Conservation (phyloP, 1,140 invertebrate genomes). For the Ditylenchus dipsaci region DNA sequence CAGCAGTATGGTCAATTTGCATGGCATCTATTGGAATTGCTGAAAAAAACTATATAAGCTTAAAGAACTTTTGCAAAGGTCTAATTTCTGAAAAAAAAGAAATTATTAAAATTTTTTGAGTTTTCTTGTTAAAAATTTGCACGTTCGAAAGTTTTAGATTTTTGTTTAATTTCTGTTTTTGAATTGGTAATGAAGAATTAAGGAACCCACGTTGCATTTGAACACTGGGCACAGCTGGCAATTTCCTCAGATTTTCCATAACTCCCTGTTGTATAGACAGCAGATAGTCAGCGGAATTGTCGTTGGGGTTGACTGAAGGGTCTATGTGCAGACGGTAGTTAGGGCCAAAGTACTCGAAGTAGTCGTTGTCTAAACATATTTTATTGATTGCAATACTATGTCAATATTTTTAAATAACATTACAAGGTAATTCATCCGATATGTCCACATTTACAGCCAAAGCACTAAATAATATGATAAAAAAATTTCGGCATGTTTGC, state of each 20-base stretch:
- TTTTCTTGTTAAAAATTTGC: too few relatives aligned
- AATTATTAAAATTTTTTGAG: too few relatives aligned
- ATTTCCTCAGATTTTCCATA: constrained; percentile 95
- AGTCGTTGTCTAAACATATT: constrained; percentile 72
- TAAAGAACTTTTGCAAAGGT: not conserved
- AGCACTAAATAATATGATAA: constrained; percentile 54
- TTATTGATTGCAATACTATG: too few relatives aligned
- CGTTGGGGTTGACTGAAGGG: constrained; percentile 97
- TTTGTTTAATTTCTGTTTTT: not conserved
- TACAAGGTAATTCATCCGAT: constrained; percentile 69
- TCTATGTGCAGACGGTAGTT: constrained; percentile 98
- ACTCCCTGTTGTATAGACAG: constrained; percentile 64
- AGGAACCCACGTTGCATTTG: constrained; percentile 74
- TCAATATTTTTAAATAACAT: constrained; percentile 18
- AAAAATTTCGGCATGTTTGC: too few relatives aligned
- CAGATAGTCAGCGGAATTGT: constrained; percentile 94
- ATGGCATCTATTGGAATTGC: constrained; percentile 81
- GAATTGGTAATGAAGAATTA: not conserved
- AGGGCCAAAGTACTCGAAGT: constrained; percentile 96
- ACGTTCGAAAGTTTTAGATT: not conserved
- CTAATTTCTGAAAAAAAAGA: too few relatives aligned
- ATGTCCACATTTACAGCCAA: constrained; percentile 91
- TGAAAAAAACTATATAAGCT: constrained; percentile 45
- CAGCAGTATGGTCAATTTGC: constrained; percentile 45
- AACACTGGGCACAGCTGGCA: constrained; percentile 94